phyloP scores from a whole-genome alignment of 1,140 invertebrate genomes.

The Colletes gigas region DNA sequence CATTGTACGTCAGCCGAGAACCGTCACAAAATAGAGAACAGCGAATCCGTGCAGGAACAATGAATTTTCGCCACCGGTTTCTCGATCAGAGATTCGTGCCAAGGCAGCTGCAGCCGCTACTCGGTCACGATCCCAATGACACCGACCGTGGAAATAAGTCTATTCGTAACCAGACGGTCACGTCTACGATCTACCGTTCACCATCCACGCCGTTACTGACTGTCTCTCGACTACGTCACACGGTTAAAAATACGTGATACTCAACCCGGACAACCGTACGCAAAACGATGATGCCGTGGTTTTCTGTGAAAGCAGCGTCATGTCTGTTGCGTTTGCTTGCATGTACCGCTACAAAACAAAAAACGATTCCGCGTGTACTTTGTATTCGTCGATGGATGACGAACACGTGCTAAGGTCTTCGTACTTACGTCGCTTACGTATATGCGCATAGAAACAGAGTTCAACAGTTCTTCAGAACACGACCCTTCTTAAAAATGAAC shows the following conservation, averaged over 20 bases:
- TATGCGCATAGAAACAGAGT: too few relatives aligned
- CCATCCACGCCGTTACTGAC: constrained; percentile 8
- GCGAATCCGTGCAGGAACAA: not conserved
- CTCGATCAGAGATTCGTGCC: constrained; percentile 33
- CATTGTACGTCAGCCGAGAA: too few relatives aligned
- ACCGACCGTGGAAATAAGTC: constrained; percentile 45
- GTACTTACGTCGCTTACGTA: too few relatives aligned
- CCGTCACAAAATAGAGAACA: not conserved
- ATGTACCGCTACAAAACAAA: not conserved
- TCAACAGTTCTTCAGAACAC: too few relatives aligned
- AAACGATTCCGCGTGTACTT: not conserved
- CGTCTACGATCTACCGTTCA: constrained; percentile 35
- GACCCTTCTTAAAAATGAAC: too few relatives aligned
- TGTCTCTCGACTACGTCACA: constrained; percentile 33
- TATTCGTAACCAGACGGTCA: constrained; percentile 44
- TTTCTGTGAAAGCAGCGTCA: constrained; percentile 37
- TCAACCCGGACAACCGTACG: not conserved
- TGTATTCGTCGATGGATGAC: constrained; percentile 6
- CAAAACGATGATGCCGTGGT: not conserved
- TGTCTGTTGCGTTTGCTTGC: not conserved
- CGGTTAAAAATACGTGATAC: constrained; percentile 36
- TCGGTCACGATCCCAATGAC: constrained; percentile 28
- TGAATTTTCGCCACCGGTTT: constrained; percentile 8
- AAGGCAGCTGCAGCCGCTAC: constrained; percentile 27
- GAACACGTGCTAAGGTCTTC: not conserved